Evolutionary conservation across 2,888 invertebrate species (phyloP).

Genomic region (Charanyca ferruginea): DNA sequence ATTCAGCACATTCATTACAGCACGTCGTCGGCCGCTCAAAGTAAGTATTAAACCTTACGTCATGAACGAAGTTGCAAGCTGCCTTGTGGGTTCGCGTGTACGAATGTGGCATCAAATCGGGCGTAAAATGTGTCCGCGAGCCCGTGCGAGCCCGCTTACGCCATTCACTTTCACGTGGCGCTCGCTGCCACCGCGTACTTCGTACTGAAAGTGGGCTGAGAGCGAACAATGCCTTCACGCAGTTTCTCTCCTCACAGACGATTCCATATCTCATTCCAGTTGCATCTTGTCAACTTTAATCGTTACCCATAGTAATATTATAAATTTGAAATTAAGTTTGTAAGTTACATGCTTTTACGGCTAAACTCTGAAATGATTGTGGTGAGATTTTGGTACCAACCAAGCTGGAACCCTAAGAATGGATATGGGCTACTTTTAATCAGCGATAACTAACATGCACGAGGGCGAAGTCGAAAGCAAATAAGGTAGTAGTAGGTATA

Average conservation of each 20-base stretch:
- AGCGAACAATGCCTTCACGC: slow-evolving; percentile 81
- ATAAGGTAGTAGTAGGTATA: too few relatives aligned
- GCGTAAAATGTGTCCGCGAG: slow-evolving; percentile 82
- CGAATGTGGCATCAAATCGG: slow-evolving; percentile 81
- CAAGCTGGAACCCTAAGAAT: too few relatives aligned
- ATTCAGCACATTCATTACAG: slow-evolving; percentile 67
- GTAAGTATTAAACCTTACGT: slow-evolving; percentile 70
- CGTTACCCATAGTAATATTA: too few relatives aligned
- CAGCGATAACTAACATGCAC: too few relatives aligned
- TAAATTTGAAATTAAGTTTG: too few relatives aligned
- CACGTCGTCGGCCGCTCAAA: slow-evolving; percentile 51
- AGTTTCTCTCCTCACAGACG: slow-evolving; percentile 88
- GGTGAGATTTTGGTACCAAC: too few relatives aligned
- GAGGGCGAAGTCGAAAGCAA: too few relatives aligned
- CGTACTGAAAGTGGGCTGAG: slow-evolving; percentile 87
- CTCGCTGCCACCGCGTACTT: slow-evolving; percentile 71
- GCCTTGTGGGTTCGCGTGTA: slow-evolving; percentile 79
- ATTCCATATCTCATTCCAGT: slow-evolving; percentile 72
- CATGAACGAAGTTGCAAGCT: slow-evolving; percentile 67
- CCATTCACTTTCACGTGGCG: slow-evolving; percentile 89
- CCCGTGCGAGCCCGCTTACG: slow-evolving; percentile 76
- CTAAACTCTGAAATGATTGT: too few relatives aligned
- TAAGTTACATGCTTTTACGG: too few relatives aligned
- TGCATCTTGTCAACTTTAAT: slow-evolving; percentile 67
- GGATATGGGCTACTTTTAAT: too few relatives aligned